Evolutionary conservation across 1,140 invertebrate genomes (phyloP).

Genomic region (Tetragonula clypearis): DNA sequence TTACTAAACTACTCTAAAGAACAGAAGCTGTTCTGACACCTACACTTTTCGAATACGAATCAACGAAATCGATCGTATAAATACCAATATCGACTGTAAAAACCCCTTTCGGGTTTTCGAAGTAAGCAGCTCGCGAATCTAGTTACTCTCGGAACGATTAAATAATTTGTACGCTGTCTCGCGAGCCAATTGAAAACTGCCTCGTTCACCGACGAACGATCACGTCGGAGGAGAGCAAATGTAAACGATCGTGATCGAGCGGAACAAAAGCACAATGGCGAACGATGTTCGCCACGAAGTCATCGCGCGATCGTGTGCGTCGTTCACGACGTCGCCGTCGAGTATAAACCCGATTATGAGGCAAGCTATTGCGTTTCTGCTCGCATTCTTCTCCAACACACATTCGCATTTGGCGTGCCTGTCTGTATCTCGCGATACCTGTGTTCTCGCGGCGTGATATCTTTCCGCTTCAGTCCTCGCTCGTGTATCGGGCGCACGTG

Average conservation of each 20-base stretch:
- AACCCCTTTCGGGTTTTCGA: neutral
- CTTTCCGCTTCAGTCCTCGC: neutral
- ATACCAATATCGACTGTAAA: neutral
- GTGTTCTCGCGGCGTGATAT: constrained; percentile 11
- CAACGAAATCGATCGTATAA: neutral
- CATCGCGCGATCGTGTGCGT: neutral
- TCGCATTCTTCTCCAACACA: neutral
- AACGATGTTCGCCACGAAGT: neutral
- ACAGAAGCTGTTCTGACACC: too few species aligned
- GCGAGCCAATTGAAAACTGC: neutral
- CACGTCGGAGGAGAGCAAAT: neutral
- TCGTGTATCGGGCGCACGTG: neutral
- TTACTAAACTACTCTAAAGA: too few species aligned
- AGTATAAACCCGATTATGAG: constrained; percentile 30
- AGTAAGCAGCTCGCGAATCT: neutral
- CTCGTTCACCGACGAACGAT: neutral
- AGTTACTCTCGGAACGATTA: neutral
- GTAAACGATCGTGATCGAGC: neutral
- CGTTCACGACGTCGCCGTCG: neutral
- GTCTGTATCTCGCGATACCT: neutral
- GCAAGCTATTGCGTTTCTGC: constrained; percentile 5
- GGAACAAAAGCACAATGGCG: neutral
- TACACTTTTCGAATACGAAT: too few species aligned
- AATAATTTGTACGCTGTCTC: neutral
- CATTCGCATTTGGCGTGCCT: neutral